These are phyloP conservation scores for Porites cylindrica DNA, from an alignment of 92 coral and sea anemone species.

Conservation along the genomic window DNA sequence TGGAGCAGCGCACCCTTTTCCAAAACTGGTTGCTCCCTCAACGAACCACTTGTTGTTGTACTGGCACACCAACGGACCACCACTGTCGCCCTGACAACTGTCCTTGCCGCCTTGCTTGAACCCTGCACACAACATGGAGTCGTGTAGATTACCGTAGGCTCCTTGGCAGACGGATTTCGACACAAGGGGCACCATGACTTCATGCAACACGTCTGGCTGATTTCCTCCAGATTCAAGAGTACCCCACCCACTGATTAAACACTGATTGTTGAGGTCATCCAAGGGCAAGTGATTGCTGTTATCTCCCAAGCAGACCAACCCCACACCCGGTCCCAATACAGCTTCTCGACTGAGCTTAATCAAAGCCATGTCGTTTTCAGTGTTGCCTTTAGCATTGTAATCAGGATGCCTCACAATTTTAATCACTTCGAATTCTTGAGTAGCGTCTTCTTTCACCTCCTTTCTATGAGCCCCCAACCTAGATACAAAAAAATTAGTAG, in stretches of 20 bases:
- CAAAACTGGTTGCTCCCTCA: slow-evolving; percentile 67
- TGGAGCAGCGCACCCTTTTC: slow-evolving; percentile 58
- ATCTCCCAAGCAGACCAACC: slow-evolving; percentile 38
- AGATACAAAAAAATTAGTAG: background rate
- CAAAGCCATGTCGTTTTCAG: slow-evolving; percentile 36
- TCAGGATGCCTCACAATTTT: slow-evolving; percentile 14
- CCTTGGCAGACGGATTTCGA: slow-evolving; percentile 20
- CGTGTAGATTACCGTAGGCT: slow-evolving; percentile 43
- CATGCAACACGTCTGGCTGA: slow-evolving; percentile 36
- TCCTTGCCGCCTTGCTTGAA: slow-evolving; percentile 56
- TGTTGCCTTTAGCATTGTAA: background rate
- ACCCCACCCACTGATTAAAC: slow-evolving; percentile 64
- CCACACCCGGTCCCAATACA: slow-evolving; percentile 18
- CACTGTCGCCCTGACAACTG: slow-evolving; percentile 69
- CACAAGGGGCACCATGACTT: slow-evolving; percentile 61
- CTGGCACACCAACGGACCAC: slow-evolving; percentile 61
- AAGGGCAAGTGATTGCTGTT: slow-evolving; percentile 14
- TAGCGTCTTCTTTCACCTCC: slow-evolving; percentile 11
- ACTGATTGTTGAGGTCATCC: slow-evolving; percentile 44
- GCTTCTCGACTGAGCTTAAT: slow-evolving; percentile 17
- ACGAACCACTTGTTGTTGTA: slow-evolving; percentile 50
- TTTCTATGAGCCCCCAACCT: slow-evolving; percentile 51
- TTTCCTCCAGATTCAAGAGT: slow-evolving; percentile 47
- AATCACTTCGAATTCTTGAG: slow-evolving; percentile 11
- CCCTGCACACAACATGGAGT: slow-evolving; percentile 72